phyloP scores from a whole-genome alignment of 2,113 vertebrate species.

The Merops nubicus region DNA sequence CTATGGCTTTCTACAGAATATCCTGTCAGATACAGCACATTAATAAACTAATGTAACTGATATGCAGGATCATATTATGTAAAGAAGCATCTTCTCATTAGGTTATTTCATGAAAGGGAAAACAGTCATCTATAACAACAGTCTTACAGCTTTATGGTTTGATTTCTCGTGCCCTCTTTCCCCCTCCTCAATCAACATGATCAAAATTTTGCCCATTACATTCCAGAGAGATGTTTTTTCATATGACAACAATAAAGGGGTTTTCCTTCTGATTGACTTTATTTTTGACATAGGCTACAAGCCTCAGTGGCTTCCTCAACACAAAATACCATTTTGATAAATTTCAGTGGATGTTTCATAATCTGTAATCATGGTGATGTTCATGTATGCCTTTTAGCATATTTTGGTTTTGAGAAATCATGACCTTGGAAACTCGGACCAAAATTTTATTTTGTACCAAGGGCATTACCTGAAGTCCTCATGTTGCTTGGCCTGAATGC shows the following conservation, averaged over 20 bases:
- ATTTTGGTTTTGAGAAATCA: background rate
- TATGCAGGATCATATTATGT: background rate
- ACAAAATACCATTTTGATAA: background rate
- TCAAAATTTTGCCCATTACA: background rate
- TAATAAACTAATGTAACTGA: background rate
- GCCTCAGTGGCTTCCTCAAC: background rate
- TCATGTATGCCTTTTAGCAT: background rate
- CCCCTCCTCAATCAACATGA: background rate
- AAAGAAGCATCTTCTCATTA: background rate
- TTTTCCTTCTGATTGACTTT: background rate
- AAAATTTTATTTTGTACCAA: background rate
- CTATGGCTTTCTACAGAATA: background rate
- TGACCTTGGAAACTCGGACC: background rate
- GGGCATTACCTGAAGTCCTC: background rate
- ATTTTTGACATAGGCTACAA: background rate
- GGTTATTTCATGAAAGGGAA: background rate
- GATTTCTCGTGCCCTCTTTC: background rate
- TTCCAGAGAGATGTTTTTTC: background rate
- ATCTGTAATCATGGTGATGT: background rate
- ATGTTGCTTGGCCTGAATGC: background rate
- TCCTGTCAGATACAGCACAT: background rate
- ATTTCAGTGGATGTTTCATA: background rate
- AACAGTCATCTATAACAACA: background rate
- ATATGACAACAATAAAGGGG: background rate
- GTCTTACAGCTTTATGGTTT: background rate